phyloP scores from a whole-genome alignment of 2,797 vertebrate genomes.

The Limnodromus scolopaceus region DNA sequence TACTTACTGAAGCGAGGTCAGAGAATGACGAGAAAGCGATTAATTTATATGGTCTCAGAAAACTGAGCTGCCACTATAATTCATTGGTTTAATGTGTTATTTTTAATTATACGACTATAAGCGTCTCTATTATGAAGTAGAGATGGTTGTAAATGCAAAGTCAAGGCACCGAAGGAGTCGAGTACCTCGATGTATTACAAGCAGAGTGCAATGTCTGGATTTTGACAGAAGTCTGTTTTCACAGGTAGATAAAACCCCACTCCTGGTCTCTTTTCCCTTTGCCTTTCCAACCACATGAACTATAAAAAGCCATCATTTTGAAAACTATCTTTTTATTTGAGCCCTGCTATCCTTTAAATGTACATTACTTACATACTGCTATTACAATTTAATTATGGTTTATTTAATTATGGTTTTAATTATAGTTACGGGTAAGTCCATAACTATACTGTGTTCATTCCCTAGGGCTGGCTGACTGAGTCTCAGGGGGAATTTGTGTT shows the following conservation, averaged over 20 bases:
- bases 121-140: neutral
- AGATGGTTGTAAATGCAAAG: neutral
- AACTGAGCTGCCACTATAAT: neutral
- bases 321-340: neutral
- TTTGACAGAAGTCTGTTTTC: neutral
- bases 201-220: neutral
- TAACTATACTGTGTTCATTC: neutral
- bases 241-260: neutral
- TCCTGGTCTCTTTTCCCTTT: neutral
- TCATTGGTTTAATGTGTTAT: constrained; percentile 6
- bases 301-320: neutral
- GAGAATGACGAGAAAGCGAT: neutral
- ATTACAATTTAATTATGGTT: neutral
- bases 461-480: neutral
- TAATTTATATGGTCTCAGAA: constrained; percentile 39
- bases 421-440: neutral
- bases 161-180: neutral
- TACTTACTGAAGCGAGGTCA: constrained; percentile 57
- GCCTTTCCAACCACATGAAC: neutral
- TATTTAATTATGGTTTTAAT: too few relatives aligned
- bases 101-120: neutral
- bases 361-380: neutral
- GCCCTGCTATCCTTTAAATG: neutral
- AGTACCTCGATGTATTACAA: neutral
- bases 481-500: neutral